Conservation (phyloP, 37 sponge, comb jelly and placozoan species). For the Geodia barretti region DNA sequence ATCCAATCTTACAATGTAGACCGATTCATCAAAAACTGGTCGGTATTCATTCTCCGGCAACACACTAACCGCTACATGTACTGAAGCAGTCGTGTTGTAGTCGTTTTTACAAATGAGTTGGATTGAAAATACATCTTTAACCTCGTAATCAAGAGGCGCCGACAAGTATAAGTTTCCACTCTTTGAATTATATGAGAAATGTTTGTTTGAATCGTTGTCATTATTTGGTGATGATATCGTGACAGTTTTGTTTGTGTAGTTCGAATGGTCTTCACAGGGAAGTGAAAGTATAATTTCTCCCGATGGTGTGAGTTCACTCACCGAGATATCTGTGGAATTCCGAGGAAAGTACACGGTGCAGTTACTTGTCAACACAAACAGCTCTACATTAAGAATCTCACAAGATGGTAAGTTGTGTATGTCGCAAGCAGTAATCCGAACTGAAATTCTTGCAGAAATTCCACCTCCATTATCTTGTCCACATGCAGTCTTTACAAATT, state of each 20-base stretch:
- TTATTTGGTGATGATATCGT: no score
- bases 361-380: not conserved
- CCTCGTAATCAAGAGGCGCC: constrained; percentile 1
- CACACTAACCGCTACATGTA: not conserved
- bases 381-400: not conserved
- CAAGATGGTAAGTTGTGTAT: not conserved
- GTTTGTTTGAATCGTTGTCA: not conserved
- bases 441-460: not conserved
- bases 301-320: not conserved
- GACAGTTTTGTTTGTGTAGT: not conserved
- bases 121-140: not conserved
- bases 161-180: not conserved
- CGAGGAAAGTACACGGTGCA: not conserved
- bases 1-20: not conserved
- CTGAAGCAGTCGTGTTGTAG: not conserved
- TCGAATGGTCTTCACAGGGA: not conserved
- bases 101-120: not conserved
- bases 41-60: constrained; percentile 13
- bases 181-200: not conserved
- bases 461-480: not conserved
- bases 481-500: not conserved
- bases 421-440: not conserved
- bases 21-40: constrained; percentile 10
- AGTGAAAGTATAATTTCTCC: not conserved
- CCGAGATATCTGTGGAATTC: not conserved